Evolutionary conservation across 2,888 invertebrate genomes (phyloP).

Genomic region (Trachelus iudaicus): DNA sequence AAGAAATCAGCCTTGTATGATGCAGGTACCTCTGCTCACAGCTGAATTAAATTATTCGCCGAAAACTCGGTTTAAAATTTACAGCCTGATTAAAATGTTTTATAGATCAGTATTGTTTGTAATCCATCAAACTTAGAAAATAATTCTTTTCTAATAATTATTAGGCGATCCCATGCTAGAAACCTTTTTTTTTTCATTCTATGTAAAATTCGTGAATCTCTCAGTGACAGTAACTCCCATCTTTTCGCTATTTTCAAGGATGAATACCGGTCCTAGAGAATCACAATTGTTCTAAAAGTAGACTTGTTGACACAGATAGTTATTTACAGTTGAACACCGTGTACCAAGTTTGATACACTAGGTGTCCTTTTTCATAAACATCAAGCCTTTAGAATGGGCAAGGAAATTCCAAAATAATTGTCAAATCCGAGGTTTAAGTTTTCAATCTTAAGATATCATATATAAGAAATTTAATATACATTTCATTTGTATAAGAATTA

Average conservation of each 20-base stretch:
- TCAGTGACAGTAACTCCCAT: neutral
- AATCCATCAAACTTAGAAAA: too few species aligned
- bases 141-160: too few species aligned
- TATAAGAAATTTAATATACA: too few species aligned
- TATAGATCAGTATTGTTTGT: neutral
- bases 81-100: neutral
- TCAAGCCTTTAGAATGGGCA: neutral
- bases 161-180: too few species aligned
- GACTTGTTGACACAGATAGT: slow-evolving; percentile 1
- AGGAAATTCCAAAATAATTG: neutral
- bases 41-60: neutral
- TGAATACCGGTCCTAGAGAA: neutral
- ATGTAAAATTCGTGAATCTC: neutral
- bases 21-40: too few species aligned
- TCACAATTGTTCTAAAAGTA: neutral
- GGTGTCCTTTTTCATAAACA: neutral
- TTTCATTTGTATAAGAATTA: too few species aligned
- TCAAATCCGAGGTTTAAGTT: too few species aligned
- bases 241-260: neutral
- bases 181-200: too few species aligned
- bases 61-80: neutral
- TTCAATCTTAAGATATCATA: too few species aligned
- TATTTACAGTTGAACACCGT: neutral
- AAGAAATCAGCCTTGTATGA: neutral
- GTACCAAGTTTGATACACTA: neutral